Percentiles rank a stretch among this genome's conserved stretches.
Evolutionary conservation across 2,888 invertebrate genomes (phyloP).

Genomic region (Palloptera scutellata): DNA sequence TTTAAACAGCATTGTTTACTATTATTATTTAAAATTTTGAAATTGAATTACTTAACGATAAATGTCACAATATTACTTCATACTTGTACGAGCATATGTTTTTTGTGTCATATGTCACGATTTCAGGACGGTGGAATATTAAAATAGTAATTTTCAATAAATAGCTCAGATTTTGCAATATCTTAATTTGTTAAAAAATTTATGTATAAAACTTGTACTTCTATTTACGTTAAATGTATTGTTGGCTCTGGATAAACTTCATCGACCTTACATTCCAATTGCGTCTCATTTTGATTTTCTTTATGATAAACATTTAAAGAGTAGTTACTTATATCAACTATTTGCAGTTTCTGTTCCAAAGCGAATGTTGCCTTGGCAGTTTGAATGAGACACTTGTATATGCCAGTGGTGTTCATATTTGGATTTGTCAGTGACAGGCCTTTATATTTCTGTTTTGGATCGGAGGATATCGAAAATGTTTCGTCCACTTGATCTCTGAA

Average conservation of each 20-base stretch:
- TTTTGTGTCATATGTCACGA: too few relatives aligned
- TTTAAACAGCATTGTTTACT: too few relatives aligned
- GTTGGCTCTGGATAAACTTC: conserved; percentile 42
- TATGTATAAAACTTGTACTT: not conserved
- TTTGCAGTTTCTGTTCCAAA: conserved; percentile 39
- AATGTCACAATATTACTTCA: too few relatives aligned
- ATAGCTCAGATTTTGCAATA: not conserved
- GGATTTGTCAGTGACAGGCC: conserved; percentile 75
- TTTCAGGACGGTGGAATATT: too few relatives aligned
- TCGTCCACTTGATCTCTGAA: conserved; percentile 70
- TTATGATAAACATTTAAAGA: conserved; percentile 36
- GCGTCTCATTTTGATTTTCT: conserved; percentile 41
- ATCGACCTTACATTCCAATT: conserved; percentile 40
- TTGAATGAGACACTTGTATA: conserved; percentile 74
- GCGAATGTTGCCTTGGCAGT: conserved; percentile 66
- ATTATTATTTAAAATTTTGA: too few relatives aligned
- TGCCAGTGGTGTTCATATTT: conserved; percentile 75
- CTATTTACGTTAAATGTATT: conserved; percentile 41
- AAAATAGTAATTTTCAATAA: not conserved
- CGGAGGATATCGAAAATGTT: conserved; percentile 71
- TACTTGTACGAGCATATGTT: too few relatives aligned
- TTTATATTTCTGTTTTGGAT: conserved; percentile 74
- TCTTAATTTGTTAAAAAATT: not conserved
- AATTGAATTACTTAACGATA: too few relatives aligned
- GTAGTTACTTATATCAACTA: conserved; percentile 43